Conservation (phyloP, 2,888 invertebrate genomes). For the Anthophora plumipes region DNA sequence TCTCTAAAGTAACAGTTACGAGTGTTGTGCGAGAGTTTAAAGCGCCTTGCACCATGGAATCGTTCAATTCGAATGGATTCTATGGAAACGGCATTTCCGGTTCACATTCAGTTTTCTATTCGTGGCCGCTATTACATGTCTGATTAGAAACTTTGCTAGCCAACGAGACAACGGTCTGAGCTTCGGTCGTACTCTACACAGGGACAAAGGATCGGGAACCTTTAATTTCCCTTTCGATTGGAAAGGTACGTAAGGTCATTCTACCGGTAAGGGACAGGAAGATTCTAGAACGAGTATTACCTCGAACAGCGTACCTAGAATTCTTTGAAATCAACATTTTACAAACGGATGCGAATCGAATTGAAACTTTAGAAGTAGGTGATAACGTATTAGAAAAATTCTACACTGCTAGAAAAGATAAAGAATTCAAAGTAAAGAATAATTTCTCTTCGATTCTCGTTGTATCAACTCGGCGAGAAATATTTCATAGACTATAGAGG, state of each 20-base stretch:
- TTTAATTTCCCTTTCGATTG: constrained; percentile 55
- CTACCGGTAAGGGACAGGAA: constrained; percentile 5
- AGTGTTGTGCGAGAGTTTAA: constrained; percentile 62
- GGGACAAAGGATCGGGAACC: constrained; percentile 26
- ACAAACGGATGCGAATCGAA: neutral
- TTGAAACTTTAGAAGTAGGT: neutral
- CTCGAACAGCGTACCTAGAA: neutral
- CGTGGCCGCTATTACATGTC: constrained; percentile 70
- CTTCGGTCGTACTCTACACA: constrained; percentile 14
- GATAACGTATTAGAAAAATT: no score
- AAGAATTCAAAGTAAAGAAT: no score
- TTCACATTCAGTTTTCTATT: constrained; percentile 75
- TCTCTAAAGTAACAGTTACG: constrained; percentile 76
- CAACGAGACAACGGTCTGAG: constrained; percentile 13
- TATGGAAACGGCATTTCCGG: constrained; percentile 79
- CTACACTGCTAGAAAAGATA: no score
- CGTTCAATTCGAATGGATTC: constrained; percentile 74
- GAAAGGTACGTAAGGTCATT: constrained; percentile 4
- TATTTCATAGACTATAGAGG: neutral
- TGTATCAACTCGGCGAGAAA: neutral
- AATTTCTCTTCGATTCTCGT: neutral
- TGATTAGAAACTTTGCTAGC: constrained; percentile 71
- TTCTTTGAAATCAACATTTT: neutral
- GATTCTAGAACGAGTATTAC: neutral
- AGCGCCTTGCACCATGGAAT: constrained; percentile 64